Conservation (phyloP, 2,888 invertebrate genomes). For the Hypsopygia costalis region DNA sequence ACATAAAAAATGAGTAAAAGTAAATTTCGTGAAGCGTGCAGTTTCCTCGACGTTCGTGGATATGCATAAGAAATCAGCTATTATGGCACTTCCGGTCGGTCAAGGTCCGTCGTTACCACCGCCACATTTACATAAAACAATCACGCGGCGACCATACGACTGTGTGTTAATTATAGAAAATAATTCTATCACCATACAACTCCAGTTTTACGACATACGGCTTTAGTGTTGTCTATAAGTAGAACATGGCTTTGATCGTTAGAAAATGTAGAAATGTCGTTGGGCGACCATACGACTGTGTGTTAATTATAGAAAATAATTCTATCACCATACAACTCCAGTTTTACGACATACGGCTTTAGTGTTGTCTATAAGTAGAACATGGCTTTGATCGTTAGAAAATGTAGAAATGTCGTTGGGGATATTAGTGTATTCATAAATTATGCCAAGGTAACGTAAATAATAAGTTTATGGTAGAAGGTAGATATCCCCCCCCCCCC, state of each 20-base stretch:
- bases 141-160: not conserved
- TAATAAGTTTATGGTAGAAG: too few relatives aligned
- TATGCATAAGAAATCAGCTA: conserved; percentile 41
- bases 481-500: too few relatives aligned
- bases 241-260: too few relatives aligned
- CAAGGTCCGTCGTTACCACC: conserved; percentile 38
- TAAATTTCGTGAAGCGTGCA: conserved; percentile 25
- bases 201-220: not conserved
- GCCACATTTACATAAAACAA: conserved; percentile 19
- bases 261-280: too few relatives aligned
- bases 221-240: too few relatives aligned
- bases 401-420: too few relatives aligned
- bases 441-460: too few relatives aligned
- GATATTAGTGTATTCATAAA: too few relatives aligned
- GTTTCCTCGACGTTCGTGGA: conserved; percentile 23
- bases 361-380: too few relatives aligned
- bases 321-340: not conserved
- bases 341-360: too few relatives aligned
- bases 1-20: not conserved
- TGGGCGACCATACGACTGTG: not conserved
- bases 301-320: not conserved
- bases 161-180: not conserved
- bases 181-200: not conserved
- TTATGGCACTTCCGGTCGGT: conserved; percentile 38
- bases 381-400: too few relatives aligned